Percentiles rank a stretch among this genome's conserved stretches.
Conservation (phyloP, 2,113 vertebrate genomes). For the Perca flavescens region DNA sequence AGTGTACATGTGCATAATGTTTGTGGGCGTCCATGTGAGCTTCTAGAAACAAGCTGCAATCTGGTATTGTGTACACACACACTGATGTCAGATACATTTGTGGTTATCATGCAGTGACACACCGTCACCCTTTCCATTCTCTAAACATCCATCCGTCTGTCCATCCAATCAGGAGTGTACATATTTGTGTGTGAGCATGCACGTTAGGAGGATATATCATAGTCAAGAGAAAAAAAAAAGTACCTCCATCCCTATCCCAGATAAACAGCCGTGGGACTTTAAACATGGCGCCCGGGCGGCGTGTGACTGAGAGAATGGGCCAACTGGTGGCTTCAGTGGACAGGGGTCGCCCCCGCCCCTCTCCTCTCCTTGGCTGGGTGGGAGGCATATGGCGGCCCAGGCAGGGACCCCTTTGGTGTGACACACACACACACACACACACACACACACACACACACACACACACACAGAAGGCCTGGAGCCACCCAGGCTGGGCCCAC, state of each 20-base stretch:
- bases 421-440: conserved; percentile 51
- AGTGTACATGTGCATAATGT: not conserved
- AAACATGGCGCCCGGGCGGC: conserved; percentile 81
- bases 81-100: not conserved
- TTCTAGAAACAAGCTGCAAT: not conserved
- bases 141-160: not conserved
- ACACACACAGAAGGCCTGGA: conserved; percentile 78
- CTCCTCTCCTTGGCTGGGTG: conserved; percentile 71
- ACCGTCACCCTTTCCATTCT: not conserved
- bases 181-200: conserved; percentile 18
- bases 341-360: conserved; percentile 73
- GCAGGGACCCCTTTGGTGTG: conserved; percentile 78
- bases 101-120: not conserved
- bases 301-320: conserved; percentile 82
- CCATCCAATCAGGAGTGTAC: not conserved
- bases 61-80: not conserved
- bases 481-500: conserved; percentile 84
- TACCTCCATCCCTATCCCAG: conserved; percentile 55
- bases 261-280: conserved; percentile 80
- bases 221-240: conserved; percentile 13
- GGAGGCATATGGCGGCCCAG: conserved; percentile 84
- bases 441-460: conserved; percentile 10
- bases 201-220: conserved; percentile 37
- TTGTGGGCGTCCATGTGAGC: not conserved
- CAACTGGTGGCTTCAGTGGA: conserved; percentile 81